Conservation (phyloP, 2,113 vertebrate species). For the Scolopax mira region DNA sequence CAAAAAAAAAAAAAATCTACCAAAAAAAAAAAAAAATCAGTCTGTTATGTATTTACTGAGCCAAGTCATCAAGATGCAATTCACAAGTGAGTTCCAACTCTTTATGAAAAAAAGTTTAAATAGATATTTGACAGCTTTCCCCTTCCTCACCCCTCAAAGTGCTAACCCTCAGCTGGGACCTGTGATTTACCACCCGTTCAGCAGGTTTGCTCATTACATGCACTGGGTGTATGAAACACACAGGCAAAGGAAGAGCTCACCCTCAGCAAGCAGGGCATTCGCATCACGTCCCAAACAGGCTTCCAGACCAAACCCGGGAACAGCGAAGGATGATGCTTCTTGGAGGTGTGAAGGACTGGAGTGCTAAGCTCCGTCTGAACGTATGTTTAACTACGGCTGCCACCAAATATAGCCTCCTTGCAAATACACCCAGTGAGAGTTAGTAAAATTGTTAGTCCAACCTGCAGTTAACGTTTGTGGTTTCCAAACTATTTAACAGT, state of each 20-base stretch:
- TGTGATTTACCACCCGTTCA: not conserved
- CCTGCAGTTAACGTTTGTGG: not conserved
- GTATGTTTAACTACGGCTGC: constrained; percentile 1
- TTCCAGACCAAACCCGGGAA: not conserved
- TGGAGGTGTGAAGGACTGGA: not conserved
- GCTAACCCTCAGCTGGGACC: not conserved
- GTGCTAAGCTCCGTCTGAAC: not conserved
- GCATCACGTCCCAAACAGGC: not conserved
- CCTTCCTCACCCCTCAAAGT: not conserved
- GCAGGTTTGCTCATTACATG: not conserved
- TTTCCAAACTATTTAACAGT: not conserved
- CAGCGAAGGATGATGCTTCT: not conserved
- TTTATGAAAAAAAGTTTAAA: not conserved
- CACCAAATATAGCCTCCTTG: not conserved
- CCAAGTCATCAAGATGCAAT: not conserved
- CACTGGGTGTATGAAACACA: not conserved
- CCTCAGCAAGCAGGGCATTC: not conserved
- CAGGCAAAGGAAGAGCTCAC: not conserved
- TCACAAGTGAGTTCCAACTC: not conserved
- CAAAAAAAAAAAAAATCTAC: not conserved
- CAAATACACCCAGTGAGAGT: not conserved
- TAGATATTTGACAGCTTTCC: constrained; percentile 16
- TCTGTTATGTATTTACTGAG: not conserved
- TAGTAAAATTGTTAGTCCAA: not conserved
- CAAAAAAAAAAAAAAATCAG: not conserved